Base-by-base conservation (phyloP, 2,113 vertebrate species). In the Sceloporus undulatus region DNA sequence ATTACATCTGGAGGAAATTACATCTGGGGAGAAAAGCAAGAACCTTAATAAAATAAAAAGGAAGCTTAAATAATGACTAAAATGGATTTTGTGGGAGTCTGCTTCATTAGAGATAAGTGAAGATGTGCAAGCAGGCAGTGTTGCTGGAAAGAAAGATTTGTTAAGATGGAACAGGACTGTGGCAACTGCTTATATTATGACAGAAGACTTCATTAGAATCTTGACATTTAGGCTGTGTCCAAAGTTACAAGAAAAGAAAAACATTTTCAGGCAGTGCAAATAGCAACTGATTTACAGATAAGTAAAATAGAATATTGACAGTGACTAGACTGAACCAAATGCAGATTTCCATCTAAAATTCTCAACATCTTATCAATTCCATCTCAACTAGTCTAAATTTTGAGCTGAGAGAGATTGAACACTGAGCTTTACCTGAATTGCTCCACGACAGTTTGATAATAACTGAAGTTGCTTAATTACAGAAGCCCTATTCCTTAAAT, bases 181-280 rank as follows among this genome's bases (percentile, higher is more conserved):
- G 48, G 65, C 40, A 29, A 79, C 19, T 25, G 23, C 42, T 86
- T 66, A n/a, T 66, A 76, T 85, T 27, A 76, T 16, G 40, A 77
- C 75, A 52, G 75, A 79, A 86, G 4, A 54, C 65, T 86, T 85
- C 9, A 68, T 79, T 86, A 79, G 38, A 79, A 85, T 18, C 13
- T 78, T 52, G 14, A 79, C 27, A 52, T 85, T 29, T 54, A 6
- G 27, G 48, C 52, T 85, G 27, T 75, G 14, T 40, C 52, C 40
- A 77, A 19, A 65, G 56, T 62, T 9, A 40, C 23, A 62, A 65
- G 34, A 85, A 85, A 62, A 74, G 7, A 21, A 76, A 76, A 76
- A 42, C 21, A 40, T 23, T 59, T 34, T 85, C 59, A 82, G 40
- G 71, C 42, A 73, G 34, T 23, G 52, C 0, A 73, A 71, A 34